phyloP scores from a whole-genome alignment of 2,113 vertebrate genomes.

The Nestor notabilis region DNA sequence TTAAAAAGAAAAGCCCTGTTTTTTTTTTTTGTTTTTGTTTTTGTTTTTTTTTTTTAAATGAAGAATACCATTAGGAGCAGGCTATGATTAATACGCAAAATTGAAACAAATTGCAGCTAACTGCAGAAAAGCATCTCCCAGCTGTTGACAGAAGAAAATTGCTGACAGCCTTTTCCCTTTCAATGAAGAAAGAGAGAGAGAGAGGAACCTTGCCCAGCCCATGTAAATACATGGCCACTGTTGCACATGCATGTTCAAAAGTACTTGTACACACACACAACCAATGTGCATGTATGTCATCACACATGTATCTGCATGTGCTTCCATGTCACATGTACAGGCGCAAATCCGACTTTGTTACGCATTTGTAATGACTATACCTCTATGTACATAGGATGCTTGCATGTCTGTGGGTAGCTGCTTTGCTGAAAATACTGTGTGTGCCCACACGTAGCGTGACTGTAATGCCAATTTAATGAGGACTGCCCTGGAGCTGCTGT shows the following conservation, averaged over 20 bases:
- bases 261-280: background rate
- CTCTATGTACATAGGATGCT: fast-evolving
- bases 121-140: conserved; percentile 79
- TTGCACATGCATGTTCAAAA: background rate
- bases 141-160: conserved; percentile 79
- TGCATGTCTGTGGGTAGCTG: fast-evolving
- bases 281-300: fast-evolving
- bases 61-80: conserved; percentile 73
- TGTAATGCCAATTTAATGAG: background rate
- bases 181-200: background rate
- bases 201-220: background rate
- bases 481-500: background rate
- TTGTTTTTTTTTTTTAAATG: background rate
- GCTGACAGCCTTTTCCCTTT: conserved; percentile 75
- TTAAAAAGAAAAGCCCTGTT: conserved; percentile 63
- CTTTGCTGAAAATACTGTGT: fast-evolving
- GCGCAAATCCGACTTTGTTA: background rate
- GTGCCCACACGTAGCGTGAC: fast-evolving
- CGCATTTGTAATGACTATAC: fast-evolving
- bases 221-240: background rate
- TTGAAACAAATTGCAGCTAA: conserved; percentile 82
- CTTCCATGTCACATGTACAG: background rate
- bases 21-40: background rate
- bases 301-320: background rate
- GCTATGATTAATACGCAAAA: conserved; percentile 83